phyloP scores from a whole-genome alignment of 2,113 vertebrate genomes.

The Melanocharis versteri region DNA sequence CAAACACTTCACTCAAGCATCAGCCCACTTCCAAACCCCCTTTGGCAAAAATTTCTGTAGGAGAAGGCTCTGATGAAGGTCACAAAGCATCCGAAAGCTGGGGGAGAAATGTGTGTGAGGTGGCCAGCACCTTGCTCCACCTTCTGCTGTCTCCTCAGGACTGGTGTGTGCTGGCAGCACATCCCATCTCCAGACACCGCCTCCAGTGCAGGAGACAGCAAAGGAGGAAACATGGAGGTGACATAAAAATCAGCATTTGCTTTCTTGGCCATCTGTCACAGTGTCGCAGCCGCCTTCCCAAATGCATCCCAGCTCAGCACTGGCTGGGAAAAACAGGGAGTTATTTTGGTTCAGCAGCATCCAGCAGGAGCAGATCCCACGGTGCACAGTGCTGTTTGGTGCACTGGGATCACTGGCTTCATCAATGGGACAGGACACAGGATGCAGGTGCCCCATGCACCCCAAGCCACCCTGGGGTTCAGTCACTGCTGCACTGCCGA shows the following conservation, averaged over 20 bases:
- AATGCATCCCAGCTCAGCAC: neutral
- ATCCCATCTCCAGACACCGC: neutral
- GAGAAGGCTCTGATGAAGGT: neutral
- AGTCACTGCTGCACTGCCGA: neutral
- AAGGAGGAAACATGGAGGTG: slow-evolving; percentile 33
- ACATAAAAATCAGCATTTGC: slow-evolving; percentile 34
- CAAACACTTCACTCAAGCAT: neutral
- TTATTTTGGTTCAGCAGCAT: neutral
- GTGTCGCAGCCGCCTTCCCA: neutral
- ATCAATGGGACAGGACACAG: neutral
- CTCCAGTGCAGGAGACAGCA: slow-evolving; percentile 22
- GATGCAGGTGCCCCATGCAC: neutral
- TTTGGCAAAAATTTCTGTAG: neutral
- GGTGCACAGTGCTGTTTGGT: accelerated
- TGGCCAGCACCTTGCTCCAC: neutral
- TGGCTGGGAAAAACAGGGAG: neutral
- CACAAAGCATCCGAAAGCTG: neutral
- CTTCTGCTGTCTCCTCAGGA: neutral
- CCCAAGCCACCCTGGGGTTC: accelerated
- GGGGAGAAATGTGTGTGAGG: neutral
- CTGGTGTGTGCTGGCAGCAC: neutral
- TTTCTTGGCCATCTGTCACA: slow-evolving; percentile 54
- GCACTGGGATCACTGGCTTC: neutral
- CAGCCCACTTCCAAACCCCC: neutral
- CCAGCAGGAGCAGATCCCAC: neutral